These are phyloP conservation scores for Acrossocheilus wenchowensis DNA, from an alignment of 2,797 vertebrate genomes.

Conservation along the genomic window DNA sequence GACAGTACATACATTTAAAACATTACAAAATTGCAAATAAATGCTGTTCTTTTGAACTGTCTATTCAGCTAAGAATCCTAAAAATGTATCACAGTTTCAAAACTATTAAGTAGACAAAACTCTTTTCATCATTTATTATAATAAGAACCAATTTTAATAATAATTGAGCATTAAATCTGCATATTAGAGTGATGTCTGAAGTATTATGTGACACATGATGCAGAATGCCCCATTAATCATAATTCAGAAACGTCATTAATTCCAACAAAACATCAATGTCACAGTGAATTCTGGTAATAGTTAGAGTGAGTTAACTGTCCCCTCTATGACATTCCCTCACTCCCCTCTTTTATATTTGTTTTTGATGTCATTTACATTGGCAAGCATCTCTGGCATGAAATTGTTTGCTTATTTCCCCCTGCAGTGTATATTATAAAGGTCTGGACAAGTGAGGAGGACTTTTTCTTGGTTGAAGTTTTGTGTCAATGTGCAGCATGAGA, in stretches of 20 bases:
- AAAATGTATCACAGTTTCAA: neutral
- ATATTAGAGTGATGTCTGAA: neutral
- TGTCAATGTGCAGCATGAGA: constrained; percentile 59
- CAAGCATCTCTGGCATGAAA: constrained; percentile 24
- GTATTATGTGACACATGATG: neutral
- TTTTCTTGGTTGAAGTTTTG: constrained; percentile 6
- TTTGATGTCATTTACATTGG: constrained; percentile 46
- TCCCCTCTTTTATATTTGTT: constrained; percentile 8
- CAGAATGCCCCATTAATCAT: neutral
- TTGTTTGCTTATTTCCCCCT: constrained; percentile 51
- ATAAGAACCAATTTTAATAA: neutral
- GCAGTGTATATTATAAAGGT: constrained; percentile 54
- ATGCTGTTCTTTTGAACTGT: too few relatives aligned
- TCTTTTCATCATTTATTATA: neutral
- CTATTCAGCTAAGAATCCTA: neutral
- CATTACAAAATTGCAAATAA: too few relatives aligned
- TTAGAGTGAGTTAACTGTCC: neutral
- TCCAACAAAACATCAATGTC: neutral
- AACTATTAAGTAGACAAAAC: neutral
- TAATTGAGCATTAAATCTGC: neutral
- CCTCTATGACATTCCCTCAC: neutral
- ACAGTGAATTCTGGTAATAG: neutral
- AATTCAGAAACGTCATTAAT: neutral
- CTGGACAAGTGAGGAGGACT: neutral
- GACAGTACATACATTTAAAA: too few relatives aligned